Evolutionary conservation across 2,797 vertebrate species (phyloP).

Genomic region (Merluccius polli): DNA sequence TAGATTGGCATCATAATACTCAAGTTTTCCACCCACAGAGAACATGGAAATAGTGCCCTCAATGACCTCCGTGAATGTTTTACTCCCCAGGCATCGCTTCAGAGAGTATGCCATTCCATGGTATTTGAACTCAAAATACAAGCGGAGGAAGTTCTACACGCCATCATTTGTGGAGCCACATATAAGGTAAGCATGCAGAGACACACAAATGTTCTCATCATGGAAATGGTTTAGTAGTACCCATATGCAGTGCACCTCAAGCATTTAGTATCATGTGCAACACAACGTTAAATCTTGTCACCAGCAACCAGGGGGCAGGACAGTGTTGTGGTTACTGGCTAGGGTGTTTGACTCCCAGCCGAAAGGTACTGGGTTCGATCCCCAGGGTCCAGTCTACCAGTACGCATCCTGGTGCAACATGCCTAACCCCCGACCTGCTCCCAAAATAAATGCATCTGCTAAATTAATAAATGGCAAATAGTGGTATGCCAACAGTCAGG

Average conservation of each 20-base stretch:
- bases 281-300: background rate
- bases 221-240: background rate
- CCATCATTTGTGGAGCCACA: slow-evolving; percentile 78
- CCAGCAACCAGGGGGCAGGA: background rate
- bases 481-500: background rate
- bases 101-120: slow-evolving; percentile 92
- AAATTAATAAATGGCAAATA: too few relatives aligned
- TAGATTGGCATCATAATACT: background rate
- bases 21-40: slow-evolving; percentile 3
- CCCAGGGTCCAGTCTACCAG: background rate
- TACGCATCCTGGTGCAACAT: background rate
- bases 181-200: slow-evolving; percentile 72
- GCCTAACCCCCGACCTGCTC: background rate
- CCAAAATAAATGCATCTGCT: background rate
- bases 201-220: background rate
- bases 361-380: too few relatives aligned
- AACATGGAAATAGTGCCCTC: background rate
- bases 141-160: slow-evolving; percentile 81
- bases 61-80: background rate
- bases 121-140: slow-evolving; percentile 86
- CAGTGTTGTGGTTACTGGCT: too few relatives aligned
- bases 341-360: too few relatives aligned
- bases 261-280: background rate
- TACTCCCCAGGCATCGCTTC: slow-evolving; percentile 80
- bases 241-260: too few relatives aligned